phyloP scores from a whole-genome alignment of 2,888 invertebrate species.

The Creontiades dilutus region DNA sequence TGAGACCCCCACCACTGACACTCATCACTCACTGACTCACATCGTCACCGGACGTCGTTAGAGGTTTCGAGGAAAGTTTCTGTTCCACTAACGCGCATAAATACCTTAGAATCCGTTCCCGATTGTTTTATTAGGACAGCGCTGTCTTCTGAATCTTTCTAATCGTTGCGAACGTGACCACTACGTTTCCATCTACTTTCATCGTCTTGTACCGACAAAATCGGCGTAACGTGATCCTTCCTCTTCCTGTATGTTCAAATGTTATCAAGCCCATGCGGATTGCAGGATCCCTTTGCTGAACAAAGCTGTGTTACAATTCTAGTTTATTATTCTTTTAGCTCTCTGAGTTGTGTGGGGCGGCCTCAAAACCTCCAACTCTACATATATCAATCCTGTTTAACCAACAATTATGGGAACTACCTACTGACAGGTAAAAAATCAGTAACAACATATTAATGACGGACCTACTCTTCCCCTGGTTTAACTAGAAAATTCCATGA shows the following conservation, averaged over 20 bases:
- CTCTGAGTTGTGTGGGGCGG: no score
- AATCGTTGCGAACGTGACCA: not conserved
- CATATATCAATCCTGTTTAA: no score
- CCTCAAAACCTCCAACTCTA: no score
- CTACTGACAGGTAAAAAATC: no score
- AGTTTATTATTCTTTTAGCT: no score
- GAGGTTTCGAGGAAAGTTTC: constrained; percentile 1
- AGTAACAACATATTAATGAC: no score
- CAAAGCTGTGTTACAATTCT: no score
- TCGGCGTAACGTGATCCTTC: not conserved
- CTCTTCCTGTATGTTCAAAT: not conserved
- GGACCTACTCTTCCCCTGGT: no score
- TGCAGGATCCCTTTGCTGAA: no score
- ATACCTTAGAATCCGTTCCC: not conserved
- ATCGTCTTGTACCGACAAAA: not conserved
- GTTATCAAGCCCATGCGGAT: not conserved
- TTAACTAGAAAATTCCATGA: no score
- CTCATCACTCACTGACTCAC: not conserved
- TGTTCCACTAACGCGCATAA: not conserved
- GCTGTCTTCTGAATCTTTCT: not conserved
- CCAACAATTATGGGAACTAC: no score
- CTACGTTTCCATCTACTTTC: no score
- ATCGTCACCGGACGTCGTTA: not conserved
- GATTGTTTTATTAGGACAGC: not conserved
- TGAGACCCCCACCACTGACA: not conserved